phyloP scores from a whole-genome alignment of 1,140 invertebrate species.

The Planococcus citri region DNA sequence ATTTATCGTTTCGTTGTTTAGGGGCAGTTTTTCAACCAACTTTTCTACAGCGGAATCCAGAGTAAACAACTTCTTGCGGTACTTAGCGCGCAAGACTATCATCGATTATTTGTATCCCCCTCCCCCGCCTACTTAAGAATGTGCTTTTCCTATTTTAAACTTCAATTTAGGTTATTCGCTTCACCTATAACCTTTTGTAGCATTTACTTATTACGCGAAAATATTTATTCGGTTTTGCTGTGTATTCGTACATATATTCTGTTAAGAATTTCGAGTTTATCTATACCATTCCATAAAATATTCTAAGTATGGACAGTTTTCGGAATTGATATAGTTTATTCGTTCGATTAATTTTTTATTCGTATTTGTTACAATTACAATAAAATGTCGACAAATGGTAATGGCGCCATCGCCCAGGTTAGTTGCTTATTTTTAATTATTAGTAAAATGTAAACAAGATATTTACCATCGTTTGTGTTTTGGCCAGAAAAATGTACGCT shows the following conservation, averaged over 20 bases:
- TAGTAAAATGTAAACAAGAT: neutral
- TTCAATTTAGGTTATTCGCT: constrained; percentile 7
- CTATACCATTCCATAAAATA: neutral
- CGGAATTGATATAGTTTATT: neutral
- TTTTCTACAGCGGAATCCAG: neutral
- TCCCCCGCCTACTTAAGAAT: neutral
- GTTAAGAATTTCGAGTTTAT: neutral
- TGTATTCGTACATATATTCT: neutral
- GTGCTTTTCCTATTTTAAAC: constrained; percentile 3
- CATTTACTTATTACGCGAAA: neutral
- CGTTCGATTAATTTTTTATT: neutral
- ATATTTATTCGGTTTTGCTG: neutral
- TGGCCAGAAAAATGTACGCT: no score
- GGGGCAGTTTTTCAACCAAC: constrained; percentile 12
- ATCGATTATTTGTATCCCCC: neutral
- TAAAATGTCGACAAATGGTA: constrained; percentile 13
- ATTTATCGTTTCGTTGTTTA: constrained; percentile 13
- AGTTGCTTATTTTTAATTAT: neutral
- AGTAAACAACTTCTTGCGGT: constrained; percentile 10
- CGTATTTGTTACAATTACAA: neutral
- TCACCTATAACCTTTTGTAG: neutral
- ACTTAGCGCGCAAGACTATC: constrained; percentile 15
- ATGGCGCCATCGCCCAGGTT: constrained; percentile 14
- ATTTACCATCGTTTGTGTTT: neutral
- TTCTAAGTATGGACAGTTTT: neutral